These are phyloP conservation scores for Hyposoter dolosus DNA, from an alignment of 2,888 invertebrate genomes.

Conservation along the genomic window DNA sequence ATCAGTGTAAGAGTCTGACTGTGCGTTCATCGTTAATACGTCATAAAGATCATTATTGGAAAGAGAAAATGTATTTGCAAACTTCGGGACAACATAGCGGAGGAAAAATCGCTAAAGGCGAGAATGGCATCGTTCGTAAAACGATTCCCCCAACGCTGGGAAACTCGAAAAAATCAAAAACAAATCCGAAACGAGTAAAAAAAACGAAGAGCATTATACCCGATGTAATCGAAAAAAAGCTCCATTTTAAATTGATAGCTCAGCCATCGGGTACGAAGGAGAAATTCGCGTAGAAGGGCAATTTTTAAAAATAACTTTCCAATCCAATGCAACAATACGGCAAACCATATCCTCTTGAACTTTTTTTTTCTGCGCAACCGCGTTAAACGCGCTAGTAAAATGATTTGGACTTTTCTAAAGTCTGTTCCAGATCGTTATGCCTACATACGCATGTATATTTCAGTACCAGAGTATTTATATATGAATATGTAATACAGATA, in stretches of 20 bases:
- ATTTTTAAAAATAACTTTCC: background rate
- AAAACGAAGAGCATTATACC: background rate
- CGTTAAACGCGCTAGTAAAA: conserved; percentile 3
- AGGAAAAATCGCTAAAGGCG: background rate
- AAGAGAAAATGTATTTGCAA: background rate
- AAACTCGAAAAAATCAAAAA: background rate
- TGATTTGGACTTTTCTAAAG: conserved; percentile 9
- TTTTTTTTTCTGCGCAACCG: background rate
- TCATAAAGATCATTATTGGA: background rate
- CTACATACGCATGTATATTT: background rate
- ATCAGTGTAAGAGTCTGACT: conserved; percentile 8
- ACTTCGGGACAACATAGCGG: background rate
- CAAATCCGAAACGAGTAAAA: background rate
- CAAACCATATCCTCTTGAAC: background rate
- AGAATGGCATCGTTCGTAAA: background rate
- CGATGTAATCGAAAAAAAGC: background rate
- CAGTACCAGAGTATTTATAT: background rate
- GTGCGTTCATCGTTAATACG: conserved; percentile 8
- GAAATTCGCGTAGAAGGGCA: background rate
- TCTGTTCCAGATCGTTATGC: background rate
- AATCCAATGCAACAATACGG: background rate
- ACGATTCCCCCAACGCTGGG: background rate
- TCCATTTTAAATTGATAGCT: background rate
- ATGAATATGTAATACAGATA: background rate
- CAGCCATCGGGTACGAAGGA: background rate